A percentile compares a stretch with the other conserved stretches of the same genome.
phyloP scores from a whole-genome alignment of 2,888 invertebrate genomes.

The Furcula furcula region DNA sequence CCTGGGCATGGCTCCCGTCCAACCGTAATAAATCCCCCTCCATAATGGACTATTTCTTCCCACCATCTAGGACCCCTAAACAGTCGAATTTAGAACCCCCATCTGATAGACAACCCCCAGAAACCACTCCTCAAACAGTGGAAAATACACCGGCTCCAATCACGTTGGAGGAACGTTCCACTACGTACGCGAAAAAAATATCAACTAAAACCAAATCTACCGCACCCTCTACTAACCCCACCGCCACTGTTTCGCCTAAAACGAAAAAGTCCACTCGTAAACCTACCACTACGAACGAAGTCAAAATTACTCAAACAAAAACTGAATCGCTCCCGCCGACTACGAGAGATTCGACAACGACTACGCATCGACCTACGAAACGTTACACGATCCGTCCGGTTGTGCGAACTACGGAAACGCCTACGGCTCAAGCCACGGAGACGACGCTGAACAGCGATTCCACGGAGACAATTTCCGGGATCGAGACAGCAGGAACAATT shows the following conservation, averaged over 20 bases:
- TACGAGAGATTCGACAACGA: constrained; percentile 52
- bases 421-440: constrained; percentile 68
- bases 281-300: constrained; percentile 57
- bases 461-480: constrained; percentile 71
- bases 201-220: constrained; percentile 68
- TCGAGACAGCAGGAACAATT: constrained; percentile 61
- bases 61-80: constrained; percentile 76
- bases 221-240: constrained; percentile 56
- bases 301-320: constrained; percentile 61
- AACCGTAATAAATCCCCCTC: constrained; percentile 70
- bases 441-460: constrained; percentile 74
- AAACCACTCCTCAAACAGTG: constrained; percentile 32
- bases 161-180: constrained; percentile 61
- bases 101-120: constrained; percentile 63
- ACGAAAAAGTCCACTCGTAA: constrained; percentile 64
- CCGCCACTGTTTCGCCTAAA: constrained; percentile 62
- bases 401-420: constrained; percentile 65
- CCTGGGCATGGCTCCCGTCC: constrained; percentile 73
- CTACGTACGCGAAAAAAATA: constrained; percentile 65
- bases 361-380: constrained; percentile 70
- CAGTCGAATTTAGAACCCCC: constrained; percentile 70
- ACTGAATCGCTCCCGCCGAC: constrained; percentile 47
- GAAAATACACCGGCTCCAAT: constrained; percentile 59
- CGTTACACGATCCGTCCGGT: constrained; percentile 78
- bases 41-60: constrained; percentile 78